phyloP scores from a whole-genome alignment of 2,797 vertebrate species.

The Myripristis jacobus region DNA sequence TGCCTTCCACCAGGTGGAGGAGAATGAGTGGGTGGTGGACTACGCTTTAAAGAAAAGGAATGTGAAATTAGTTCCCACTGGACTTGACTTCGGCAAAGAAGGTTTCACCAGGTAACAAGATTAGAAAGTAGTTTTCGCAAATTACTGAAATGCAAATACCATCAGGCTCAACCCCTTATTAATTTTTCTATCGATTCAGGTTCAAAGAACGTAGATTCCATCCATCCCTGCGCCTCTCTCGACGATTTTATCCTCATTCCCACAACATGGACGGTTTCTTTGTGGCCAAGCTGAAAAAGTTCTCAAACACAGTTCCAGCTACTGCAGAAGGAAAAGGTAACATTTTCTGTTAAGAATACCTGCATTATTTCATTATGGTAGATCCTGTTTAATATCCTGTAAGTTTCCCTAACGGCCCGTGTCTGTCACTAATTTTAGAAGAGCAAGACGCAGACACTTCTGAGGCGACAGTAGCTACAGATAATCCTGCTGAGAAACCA shows the following conservation, averaged over 20 bases:
- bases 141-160: constrained; percentile 14
- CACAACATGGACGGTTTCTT: constrained; percentile 99
- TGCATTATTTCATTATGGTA: not conserved
- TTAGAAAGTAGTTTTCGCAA: not conserved
- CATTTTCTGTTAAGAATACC: not conserved
- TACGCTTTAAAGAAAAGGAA: constrained; percentile 98
- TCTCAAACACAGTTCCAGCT: constrained; percentile 91
- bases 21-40: constrained; percentile 99
- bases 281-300: constrained; percentile 96
- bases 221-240: constrained; percentile 86
- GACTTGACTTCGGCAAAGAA: constrained; percentile 96
- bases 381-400: not conserved
- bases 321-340: constrained; percentile 76
- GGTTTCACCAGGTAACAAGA: constrained; percentile 91
- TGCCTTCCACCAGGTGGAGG: constrained; percentile 88
- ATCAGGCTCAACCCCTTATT: not conserved
- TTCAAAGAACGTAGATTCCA: constrained; percentile 95
- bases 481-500: constrained; percentile 51
- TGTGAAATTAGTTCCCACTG: constrained; percentile 93
- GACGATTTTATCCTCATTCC: constrained; percentile 95
- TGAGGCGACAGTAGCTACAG: constrained; percentile 49
- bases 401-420: constrained; percentile 5
- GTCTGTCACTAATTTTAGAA: constrained; percentile 48
- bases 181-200: constrained; percentile 69
- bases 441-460: constrained; percentile 65